A percentile compares a stretch with the other conserved stretches of the same genome.
Conservation (phyloP, 2,797 vertebrate species). For the Neomorphus geoffroyi region DNA sequence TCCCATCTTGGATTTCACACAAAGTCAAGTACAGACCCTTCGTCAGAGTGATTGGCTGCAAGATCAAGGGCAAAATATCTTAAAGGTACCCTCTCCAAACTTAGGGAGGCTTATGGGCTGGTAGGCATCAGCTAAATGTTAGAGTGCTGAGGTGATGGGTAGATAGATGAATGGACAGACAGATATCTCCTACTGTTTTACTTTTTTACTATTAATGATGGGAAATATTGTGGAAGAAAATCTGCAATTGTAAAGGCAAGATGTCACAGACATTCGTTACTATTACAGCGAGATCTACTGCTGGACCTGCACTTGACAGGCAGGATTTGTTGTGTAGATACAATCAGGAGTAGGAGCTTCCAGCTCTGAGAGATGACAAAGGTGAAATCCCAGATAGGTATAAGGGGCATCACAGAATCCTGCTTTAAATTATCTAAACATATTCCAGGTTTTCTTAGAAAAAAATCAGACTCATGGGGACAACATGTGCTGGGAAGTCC, state of each 20-base stretch:
- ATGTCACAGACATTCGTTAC: neutral
- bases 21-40: neutral
- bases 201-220: neutral
- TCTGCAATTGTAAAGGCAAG: neutral
- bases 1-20: neutral
- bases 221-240: neutral
- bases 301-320: neutral
- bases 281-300: neutral
- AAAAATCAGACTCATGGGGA: neutral
- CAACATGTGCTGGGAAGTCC: neutral
- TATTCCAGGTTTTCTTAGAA: neutral
- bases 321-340: neutral
- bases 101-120: neutral
- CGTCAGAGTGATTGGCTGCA: neutral
- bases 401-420: neutral
- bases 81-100: neutral
- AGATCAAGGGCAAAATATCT: neutral
- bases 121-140: neutral
- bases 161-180: neutral
- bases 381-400: neutral
- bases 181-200: neutral
- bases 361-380: neutral
- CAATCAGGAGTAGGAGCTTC: neutral
- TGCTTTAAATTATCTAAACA: neutral
- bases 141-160: neutral